Evolutionary conservation across 2,888 invertebrate genomes (phyloP).

Genomic region (Drosophila meridionalis): DNA sequence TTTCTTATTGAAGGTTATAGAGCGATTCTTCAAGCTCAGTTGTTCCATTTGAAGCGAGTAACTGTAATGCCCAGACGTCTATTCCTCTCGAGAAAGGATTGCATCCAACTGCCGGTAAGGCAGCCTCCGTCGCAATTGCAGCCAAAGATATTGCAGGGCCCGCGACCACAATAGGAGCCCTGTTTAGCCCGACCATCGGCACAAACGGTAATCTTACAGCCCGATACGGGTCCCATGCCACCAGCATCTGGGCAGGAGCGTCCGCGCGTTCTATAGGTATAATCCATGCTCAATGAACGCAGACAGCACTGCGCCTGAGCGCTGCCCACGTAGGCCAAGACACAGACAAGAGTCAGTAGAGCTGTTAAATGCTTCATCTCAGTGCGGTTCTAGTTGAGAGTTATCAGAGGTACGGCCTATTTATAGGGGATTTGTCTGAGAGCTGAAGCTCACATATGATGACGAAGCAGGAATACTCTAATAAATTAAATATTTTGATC

Average conservation of each 20-base stretch:
- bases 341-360: neutral
- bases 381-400: too few species aligned
- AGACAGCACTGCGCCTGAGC: neutral
- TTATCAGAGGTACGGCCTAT: too few species aligned
- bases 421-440: too few species aligned
- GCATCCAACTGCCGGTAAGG: neutral
- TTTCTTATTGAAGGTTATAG: neutral
- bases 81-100: neutral
- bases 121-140: slow-evolving; percentile 1
- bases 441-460: too few species aligned
- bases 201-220: slow-evolving; percentile 3
- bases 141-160: slow-evolving; percentile 1
- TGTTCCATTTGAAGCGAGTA: too few species aligned
- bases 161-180: slow-evolving; percentile 1
- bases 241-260: neutral
- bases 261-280: neutral
- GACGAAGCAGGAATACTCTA: too few species aligned
- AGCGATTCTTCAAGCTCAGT: too few species aligned
- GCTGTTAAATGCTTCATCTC: neutral
- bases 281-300: neutral
- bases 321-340: slow-evolving; percentile 3
- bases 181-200: slow-evolving; percentile 6
- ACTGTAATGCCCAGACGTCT: too few species aligned
- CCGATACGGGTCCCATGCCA: neutral
- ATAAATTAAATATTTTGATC: too few species aligned